Base-by-base conservation (phyloP, 2,888 invertebrate genomes). In the Megalurothrips usitatus region DNA sequence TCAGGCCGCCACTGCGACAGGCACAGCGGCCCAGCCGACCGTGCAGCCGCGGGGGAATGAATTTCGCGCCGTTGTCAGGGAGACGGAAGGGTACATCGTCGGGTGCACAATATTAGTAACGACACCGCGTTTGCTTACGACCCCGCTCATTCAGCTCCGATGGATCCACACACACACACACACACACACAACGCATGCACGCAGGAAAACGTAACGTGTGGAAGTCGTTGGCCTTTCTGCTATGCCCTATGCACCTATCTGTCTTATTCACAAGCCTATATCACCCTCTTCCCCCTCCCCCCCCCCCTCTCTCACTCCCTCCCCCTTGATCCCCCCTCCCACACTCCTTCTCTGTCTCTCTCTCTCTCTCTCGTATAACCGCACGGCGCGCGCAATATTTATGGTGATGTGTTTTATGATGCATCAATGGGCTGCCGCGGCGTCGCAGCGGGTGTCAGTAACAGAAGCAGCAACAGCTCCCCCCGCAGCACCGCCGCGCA, bases 391-490 rank as follows among this genome's bases (percentile, higher is more conserved):
- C 26, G 68, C 68, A 75, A 75, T 75, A 75, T 75, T 75, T 75
- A 75, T 75, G 68, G 68, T 75, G 68, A 75, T 75, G 68, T 26
- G 68, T 75, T 75, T 75, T 75, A 75, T 75, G 68, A 75, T 75
- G 68, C 68, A 75, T 75, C 68, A 75, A 75, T 75, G 68, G 68
- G 68, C 68, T 75, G 26, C 58, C 58, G 58, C 58, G 58, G 58
- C 68, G 68, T 75, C 68, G 23, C 68, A 75, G 68, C 68, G 68
- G 68, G 68, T 75, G 68, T 75, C 68, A 75, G 68, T 75, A 75
- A 75, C 68, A 26, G 68, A 26, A 75, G 68, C 68, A 26, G 68
- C 58, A 58, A 58, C 58, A 58, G 58, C 58, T 19, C 19, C 58
- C 58, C 58, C 34, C 34, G 34, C 34, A 2, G 3, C 34, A 43